A percentile compares a stretch with the other conserved stretches of the same genome.
Evolutionary conservation across 1,140 invertebrate genomes (phyloP).

Genomic region (Belonocnema kinseyi): DNA sequence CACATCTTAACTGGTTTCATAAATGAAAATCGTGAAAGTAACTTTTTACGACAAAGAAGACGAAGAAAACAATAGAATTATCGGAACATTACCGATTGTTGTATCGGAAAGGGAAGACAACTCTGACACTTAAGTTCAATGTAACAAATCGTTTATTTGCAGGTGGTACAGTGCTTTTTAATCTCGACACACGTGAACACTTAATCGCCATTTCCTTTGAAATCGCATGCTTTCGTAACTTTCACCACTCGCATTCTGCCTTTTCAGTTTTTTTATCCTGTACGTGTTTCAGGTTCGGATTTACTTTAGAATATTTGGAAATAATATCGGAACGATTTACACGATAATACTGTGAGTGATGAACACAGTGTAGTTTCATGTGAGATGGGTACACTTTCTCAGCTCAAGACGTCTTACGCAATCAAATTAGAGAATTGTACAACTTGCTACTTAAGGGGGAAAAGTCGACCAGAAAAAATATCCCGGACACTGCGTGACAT

Average conservation of each 20-base stretch:
- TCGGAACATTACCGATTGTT: too few relatives aligned
- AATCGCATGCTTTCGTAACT: slow-evolving; percentile 48
- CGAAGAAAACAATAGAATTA: not conserved
- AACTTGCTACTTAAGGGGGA: slow-evolving; percentile 40
- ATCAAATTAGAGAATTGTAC: slow-evolving; percentile 36
- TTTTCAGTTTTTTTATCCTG: slow-evolving; percentile 21
- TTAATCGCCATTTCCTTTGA: slow-evolving; percentile 44
- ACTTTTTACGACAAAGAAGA: not conserved
- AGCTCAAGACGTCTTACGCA: slow-evolving; percentile 51
- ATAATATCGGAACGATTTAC: not conserved
- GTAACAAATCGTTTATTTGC: not conserved
- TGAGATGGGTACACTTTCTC: slow-evolving; percentile 48
- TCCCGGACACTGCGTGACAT: slow-evolving; percentile 47
- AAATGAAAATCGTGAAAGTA: not conserved
- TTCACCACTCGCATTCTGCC: slow-evolving; percentile 41
- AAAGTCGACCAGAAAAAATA: slow-evolving; percentile 44
- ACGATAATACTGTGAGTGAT: too few relatives aligned
- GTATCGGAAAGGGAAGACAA: not conserved
- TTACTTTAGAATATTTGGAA: not conserved
- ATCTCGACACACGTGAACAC: slow-evolving; percentile 27
- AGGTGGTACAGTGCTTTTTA: slow-evolving; percentile 2
- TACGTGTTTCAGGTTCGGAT: not conserved
- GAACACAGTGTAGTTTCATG: slow-evolving; percentile 38
- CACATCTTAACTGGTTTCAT: not conserved
- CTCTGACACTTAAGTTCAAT: not conserved